Evolutionary conservation across 2,888 invertebrate species (phyloP).

Genomic region (Lathronympha strigana): DNA sequence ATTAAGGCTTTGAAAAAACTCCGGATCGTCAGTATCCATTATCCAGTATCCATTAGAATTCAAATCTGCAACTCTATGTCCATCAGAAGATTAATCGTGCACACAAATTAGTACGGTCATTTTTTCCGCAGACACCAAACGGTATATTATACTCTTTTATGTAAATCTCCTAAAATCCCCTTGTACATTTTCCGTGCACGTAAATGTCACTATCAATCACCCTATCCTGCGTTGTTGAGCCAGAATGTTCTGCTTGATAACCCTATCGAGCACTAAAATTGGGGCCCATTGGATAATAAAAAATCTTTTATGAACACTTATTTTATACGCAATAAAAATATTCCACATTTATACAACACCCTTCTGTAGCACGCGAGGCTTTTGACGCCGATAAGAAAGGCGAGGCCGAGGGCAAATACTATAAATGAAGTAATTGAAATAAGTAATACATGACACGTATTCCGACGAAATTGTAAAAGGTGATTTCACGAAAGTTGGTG

Average conservation of each 20-base stretch:
- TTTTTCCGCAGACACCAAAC: constrained; percentile 24
- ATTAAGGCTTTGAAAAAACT: too few species aligned
- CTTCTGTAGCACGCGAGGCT: constrained; percentile 27
- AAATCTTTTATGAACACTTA: constrained; percentile 41
- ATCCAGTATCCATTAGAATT: too few species aligned
- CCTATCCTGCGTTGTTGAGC: constrained; percentile 31
- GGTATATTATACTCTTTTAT: constrained; percentile 30
- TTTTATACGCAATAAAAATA: constrained; percentile 40
- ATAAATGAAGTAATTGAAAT: constrained; percentile 9
- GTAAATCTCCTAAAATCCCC: constrained; percentile 37
- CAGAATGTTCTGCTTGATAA: constrained; percentile 42
- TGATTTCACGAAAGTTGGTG: neutral
- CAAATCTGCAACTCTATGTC: neutral
- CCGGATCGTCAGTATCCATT: too few species aligned
- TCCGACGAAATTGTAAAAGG: neutral
- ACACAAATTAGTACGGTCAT: neutral
- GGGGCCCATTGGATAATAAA: constrained; percentile 40
- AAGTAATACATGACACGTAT: constrained; percentile 2
- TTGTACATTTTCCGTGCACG: constrained; percentile 38
- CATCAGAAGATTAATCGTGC: neutral
- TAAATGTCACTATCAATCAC: constrained; percentile 42
- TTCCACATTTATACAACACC: constrained; percentile 36
- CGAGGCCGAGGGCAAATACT: constrained; percentile 13
- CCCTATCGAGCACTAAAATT: constrained; percentile 42
- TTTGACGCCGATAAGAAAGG: constrained; percentile 31